Evolutionary conservation across 2,113 vertebrate species (phyloP).

Genomic region (Clarias magur): DNA sequence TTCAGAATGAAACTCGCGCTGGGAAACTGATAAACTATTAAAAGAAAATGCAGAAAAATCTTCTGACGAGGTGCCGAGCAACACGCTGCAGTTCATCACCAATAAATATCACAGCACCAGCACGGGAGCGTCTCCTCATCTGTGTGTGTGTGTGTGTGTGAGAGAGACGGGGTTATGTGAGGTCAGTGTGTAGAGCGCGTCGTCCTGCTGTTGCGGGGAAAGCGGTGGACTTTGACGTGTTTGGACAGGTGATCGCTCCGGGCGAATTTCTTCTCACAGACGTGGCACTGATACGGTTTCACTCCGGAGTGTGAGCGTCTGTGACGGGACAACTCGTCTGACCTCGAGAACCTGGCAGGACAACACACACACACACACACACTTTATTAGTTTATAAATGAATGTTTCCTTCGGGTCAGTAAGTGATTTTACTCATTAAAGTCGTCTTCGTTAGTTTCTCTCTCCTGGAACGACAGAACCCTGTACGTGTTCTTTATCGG

Average conservation of each 20-base stretch:
- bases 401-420: not conserved
- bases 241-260: constrained; percentile 99
- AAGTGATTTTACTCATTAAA: not conserved
- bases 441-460: not conserved
- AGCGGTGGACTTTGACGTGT: constrained; percentile 98
- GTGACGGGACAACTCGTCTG: constrained; percentile 94
- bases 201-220: constrained; percentile 91
- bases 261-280: constrained; percentile 98
- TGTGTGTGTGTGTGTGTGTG: constrained; percentile 28
- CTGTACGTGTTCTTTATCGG: not conserved
- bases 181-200: constrained; percentile 85
- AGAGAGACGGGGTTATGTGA: constrained; percentile 45
- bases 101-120: constrained; percentile 89
- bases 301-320: constrained; percentile 95
- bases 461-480: not conserved
- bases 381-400: not conserved
- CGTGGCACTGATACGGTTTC: constrained; percentile 94
- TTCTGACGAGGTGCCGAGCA: constrained; percentile 71
- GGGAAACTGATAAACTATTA: constrained; percentile 37
- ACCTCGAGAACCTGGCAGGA: constrained; percentile 88
- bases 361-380: constrained; percentile 40
- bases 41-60: constrained; percentile 47
- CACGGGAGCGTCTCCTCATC: constrained; percentile 52
- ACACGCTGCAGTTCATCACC: constrained; percentile 65
- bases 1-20: not conserved